These are phyloP conservation scores for Erynnis tages DNA, from an alignment of 2,888 invertebrate species.

Conservation along the genomic window DNA sequence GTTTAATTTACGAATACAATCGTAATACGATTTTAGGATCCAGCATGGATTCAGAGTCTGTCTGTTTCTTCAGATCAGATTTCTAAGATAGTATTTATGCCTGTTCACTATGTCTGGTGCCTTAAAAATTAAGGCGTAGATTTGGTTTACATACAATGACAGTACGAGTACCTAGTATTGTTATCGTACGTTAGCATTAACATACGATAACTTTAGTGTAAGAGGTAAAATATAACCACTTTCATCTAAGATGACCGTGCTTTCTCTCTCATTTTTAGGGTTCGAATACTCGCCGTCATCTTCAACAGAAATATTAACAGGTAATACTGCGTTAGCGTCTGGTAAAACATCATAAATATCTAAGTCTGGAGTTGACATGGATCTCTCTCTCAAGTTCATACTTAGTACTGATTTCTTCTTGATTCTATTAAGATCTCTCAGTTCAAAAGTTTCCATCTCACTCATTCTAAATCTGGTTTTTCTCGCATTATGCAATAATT, in stretches of 20 bases:
- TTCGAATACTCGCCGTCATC: neutral
- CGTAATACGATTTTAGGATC: too few species aligned
- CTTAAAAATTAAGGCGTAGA: too few species aligned
- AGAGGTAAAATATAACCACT: neutral
- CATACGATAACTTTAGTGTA: neutral
- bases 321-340: neutral
- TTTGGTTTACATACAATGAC: too few species aligned
- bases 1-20: too few species aligned
- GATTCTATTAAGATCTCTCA: neutral
- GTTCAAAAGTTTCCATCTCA: neutral
- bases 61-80: too few species aligned
- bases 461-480: too few species aligned
- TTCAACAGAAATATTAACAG: neutral
- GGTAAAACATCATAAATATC: conserved; percentile 11
- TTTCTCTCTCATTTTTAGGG: neutral
- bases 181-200: neutral
- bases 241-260: neutral
- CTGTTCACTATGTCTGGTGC: too few species aligned
- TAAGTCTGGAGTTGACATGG: conserved; percentile 3
- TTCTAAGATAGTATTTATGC: too few species aligned
- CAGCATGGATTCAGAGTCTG: too few species aligned
- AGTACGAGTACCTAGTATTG: too few species aligned
- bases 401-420: neutral
- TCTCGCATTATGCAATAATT: too few species aligned
- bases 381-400: neutral